These are phyloP conservation scores for Macaria notata DNA, from an alignment of 2,888 invertebrate genomes.

Conservation along the genomic window DNA sequence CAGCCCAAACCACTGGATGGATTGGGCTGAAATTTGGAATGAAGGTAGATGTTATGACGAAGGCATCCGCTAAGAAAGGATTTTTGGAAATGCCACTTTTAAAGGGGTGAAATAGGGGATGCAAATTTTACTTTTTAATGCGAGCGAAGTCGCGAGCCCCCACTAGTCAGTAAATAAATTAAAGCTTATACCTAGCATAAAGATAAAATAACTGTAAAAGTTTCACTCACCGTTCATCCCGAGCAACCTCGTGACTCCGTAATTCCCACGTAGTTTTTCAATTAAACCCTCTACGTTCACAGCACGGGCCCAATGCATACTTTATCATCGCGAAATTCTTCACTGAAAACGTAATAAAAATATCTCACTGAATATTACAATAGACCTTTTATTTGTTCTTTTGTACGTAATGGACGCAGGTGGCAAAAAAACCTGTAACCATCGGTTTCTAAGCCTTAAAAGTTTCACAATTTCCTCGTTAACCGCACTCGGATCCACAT, in stretches of 20 bases:
- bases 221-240: conserved; percentile 38
- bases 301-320: conserved; percentile 9
- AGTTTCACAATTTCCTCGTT: conserved; percentile 33
- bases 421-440: conserved; percentile 16
- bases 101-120: no score
- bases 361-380: conserved; percentile 18
- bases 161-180: no score
- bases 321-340: conserved; percentile 14
- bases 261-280: conserved; percentile 20
- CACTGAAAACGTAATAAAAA: conserved; percentile 19
- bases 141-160: no score
- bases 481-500: conserved; percentile 34
- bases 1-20: no score
- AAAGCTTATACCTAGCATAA: no score
- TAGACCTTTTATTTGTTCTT: conserved; percentile 45
- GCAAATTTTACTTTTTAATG: no score
- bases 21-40: no score
- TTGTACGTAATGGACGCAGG: conserved; percentile 48
- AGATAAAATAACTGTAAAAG: neutral
- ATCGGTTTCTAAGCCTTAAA: conserved; percentile 29
- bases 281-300: conserved; percentile 2
- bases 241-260: conserved; percentile 29
- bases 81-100: no score
- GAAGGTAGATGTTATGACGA: no score
- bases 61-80: no score